phyloP scores from a whole-genome alignment of 2,888 invertebrate species.

The Drosophila anomalipes region DNA sequence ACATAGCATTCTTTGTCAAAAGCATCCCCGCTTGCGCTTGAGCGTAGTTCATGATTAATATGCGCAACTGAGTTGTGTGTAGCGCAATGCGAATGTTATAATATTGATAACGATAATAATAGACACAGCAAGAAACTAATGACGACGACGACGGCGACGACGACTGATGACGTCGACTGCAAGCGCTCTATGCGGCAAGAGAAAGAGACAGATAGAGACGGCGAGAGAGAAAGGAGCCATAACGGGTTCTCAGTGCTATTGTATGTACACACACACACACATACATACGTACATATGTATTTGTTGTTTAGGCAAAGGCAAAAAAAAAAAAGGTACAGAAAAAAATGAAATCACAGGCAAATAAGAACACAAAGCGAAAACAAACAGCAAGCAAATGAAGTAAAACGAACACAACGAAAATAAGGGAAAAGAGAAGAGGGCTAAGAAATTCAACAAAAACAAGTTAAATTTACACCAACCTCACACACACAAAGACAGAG shows the following conservation, averaged over 20 bases:
- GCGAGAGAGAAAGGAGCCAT: slow-evolving; percentile 35
- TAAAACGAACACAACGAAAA: slow-evolving; percentile 33
- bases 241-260: slow-evolving; percentile 59
- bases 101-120: slow-evolving; percentile 71
- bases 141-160: slow-evolving; percentile 37
- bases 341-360: slow-evolving; percentile 69
- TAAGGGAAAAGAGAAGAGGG: slow-evolving; percentile 22
- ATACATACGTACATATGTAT: neutral
- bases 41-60: slow-evolving; percentile 7
- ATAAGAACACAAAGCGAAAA: slow-evolving; percentile 59
- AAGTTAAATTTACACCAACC: slow-evolving; percentile 68
- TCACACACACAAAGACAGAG: slow-evolving; percentile 16
- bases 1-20: neutral
- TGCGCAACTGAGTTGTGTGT: slow-evolving; percentile 1
- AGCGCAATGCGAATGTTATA: slow-evolving; percentile 46
- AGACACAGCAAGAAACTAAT: slow-evolving; percentile 45
- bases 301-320: slow-evolving; percentile 34
- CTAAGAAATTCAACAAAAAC: slow-evolving; percentile 51
- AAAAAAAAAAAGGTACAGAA: slow-evolving; percentile 28
- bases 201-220: slow-evolving; percentile 3
- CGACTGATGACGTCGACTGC: slow-evolving; percentile 46
- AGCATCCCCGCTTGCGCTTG: neutral
- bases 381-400: slow-evolving; percentile 54
- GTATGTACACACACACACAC: slow-evolving; percentile 5
- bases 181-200: neutral